Evolutionary conservation across 2,113 vertebrate species (phyloP).

Genomic region (Corvus cornix): DNA sequence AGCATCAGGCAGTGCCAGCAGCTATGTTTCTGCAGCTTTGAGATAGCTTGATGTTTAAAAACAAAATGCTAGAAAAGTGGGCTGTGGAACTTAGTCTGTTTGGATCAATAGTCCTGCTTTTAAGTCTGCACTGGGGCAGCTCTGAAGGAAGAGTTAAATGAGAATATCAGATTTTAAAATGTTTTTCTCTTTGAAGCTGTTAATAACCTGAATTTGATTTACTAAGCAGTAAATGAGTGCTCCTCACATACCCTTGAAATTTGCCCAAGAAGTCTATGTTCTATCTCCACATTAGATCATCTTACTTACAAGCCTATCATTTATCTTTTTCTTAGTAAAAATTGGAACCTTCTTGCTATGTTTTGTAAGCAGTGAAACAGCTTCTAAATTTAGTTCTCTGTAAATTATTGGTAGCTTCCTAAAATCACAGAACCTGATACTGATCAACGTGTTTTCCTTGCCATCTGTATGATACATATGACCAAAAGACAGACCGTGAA

Average conservation of each 20-base stretch:
- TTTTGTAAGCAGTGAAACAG: neutral
- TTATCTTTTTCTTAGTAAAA: neutral
- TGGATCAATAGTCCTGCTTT: neutral
- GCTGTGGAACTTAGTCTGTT: constrained; percentile 7
- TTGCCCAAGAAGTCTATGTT: neutral
- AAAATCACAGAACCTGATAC: neutral
- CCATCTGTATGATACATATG: neutral
- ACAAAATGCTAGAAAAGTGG: constrained; percentile 11
- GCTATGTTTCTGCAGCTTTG: constrained; percentile 2
- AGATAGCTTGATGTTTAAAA: constrained; percentile 42
- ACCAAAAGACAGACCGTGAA: neutral
- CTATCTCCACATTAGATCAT: neutral
- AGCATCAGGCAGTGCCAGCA: constrained; percentile 24
- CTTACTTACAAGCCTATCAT: neutral
- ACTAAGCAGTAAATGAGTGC: neutral
- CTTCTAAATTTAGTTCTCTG: neutral
- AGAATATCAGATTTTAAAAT: neutral
- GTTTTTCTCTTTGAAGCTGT: neutral
- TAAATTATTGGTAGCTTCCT: neutral
- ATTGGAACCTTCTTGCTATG: neutral
- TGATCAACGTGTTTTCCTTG: neutral
- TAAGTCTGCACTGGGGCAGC: neutral
- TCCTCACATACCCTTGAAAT: neutral
- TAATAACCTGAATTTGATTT: neutral
- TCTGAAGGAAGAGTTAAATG: neutral